Percentiles rank a stretch among this genome's conserved stretches.
These are phyloP conservation scores for Triops longicaudatus DNA, from an alignment of 1,140 invertebrate species.

Conservation along the genomic window DNA sequence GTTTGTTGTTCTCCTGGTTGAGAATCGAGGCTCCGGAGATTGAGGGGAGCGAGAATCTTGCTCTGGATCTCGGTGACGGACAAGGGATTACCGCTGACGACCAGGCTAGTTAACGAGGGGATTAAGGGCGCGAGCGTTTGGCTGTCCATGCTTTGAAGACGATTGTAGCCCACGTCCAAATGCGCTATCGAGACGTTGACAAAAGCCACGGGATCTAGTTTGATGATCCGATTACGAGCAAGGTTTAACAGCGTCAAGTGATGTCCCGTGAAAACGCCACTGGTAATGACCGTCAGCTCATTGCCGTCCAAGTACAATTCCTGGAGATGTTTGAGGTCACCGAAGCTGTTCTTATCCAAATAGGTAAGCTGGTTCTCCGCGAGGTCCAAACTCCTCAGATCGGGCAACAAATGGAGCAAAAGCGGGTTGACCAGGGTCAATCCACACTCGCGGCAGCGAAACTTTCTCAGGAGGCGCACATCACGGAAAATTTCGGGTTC, in stretches of 20 bases:
- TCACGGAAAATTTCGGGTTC: constrained; percentile 68
- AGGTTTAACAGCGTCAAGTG: constrained; percentile 47
- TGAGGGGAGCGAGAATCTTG: constrained; percentile 20
- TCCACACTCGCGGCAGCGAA: constrained; percentile 58
- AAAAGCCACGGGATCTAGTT: constrained; percentile 49
- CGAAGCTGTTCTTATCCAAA: constrained; percentile 61
- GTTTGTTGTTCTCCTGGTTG: constrained; percentile 5
- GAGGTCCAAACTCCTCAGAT: constrained; percentile 55
- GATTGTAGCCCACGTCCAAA: constrained; percentile 40
- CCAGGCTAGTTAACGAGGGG: constrained; percentile 14
- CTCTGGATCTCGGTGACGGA: constrained; percentile 24
- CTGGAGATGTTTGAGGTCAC: constrained; percentile 51
- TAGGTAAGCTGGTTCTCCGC: constrained; percentile 69
- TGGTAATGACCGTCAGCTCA: constrained; percentile 52
- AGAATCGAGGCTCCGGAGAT: background rate
- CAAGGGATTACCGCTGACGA: constrained; percentile 24
- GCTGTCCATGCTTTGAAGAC: constrained; percentile 33
- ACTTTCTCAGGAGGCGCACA: constrained; percentile 51
- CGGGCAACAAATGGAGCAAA: constrained; percentile 39
- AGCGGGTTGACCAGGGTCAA: constrained; percentile 63
- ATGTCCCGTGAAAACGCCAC: constrained; percentile 28
- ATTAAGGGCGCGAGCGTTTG: constrained; percentile 29
- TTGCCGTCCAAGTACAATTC: constrained; percentile 64
- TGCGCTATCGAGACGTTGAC: constrained; percentile 50
- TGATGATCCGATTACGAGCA: constrained; percentile 59